Conservation (phyloP, 2,888 invertebrate genomes). For the Trypoxylon attenuatum region DNA sequence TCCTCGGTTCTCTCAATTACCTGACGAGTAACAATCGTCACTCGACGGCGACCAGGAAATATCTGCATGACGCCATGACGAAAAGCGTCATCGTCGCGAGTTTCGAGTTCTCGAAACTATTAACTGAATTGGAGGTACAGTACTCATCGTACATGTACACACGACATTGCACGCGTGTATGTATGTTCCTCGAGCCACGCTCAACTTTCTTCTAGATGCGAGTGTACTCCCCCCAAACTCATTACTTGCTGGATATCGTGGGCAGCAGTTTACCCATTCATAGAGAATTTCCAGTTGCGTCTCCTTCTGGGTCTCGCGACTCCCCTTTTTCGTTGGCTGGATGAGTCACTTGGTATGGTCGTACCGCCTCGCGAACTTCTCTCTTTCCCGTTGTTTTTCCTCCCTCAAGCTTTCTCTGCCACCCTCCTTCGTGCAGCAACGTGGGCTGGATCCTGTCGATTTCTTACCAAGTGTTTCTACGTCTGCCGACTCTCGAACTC, state of each 20-base stretch:
- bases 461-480: background rate
- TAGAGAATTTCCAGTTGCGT: constrained; percentile 2
- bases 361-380: constrained; percentile 23
- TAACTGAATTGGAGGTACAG: constrained; percentile 21
- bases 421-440: no score
- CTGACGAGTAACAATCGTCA: no score
- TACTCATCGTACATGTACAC: constrained; percentile 16
- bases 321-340: constrained; percentile 53
- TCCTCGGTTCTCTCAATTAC: no score
- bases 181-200: constrained; percentile 17
- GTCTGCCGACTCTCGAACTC: no score
- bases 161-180: constrained; percentile 5
- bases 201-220: background rate
- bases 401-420: background rate
- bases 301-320: constrained; percentile 14
- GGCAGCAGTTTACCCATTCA: no score
- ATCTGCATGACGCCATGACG: no score
- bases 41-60: no score
- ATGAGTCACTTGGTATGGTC: constrained; percentile 59
- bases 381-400: constrained; percentile 18
- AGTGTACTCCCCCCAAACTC: no score
- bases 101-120: constrained; percentile 1
- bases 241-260: no score
- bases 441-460: background rate
- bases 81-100: no score